Evolutionary conservation across 2,797 vertebrate species (phyloP), one percentile per base, ranked within the genome.

Genomic region (Kryptolebias ocellatus): DNA sequence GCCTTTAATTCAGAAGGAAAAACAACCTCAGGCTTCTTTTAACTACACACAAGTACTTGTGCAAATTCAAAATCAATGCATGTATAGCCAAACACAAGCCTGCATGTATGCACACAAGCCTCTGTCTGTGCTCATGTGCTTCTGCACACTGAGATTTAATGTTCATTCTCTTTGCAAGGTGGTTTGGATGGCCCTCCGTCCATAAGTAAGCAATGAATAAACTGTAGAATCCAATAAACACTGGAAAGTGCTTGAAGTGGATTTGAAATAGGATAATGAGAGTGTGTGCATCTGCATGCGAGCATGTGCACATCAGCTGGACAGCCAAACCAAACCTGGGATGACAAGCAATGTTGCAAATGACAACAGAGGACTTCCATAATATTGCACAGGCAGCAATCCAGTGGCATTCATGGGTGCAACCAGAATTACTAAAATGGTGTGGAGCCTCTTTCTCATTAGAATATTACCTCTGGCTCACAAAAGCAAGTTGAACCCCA

Each of bases 401-500:
- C 88, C 87, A 91, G 86, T 72, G 65, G 72, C 72, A 78, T 84
- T 80, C 65, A 72, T 58, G 71, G 84, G 72, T 83, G 79, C 85
- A 89, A 89, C 90, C 84, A 76, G 74, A 89, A 89, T 90, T 83
- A 89, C 80, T 80, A 12, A 70, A 80, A 72, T 81, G 83, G 70
- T 82, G 68, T 73, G 71, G 81, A 65, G 76, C 83, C 81, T 84
- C 71, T 86, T 84, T 89, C 90, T 92, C 92, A 93, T 93, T 94
- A 92, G 87, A 90, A 92, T 90, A 88, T 90, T 90, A 91, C 90
- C 90, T 91, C 89, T 92, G 90, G 90, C 89, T 91, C 88, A 85
- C 83, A 82, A 84, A 87, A 82, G 85, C 88, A 85, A 85, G 87
- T 92, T 90, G 85, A 92, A 91, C 88, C 88, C 89, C 86, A 93